A percentile compares a stretch with the other conserved stretches of the same genome.
Evolutionary conservation across 2,797 vertebrate genomes (phyloP).

Genomic region (Astyanax mexicanus): DNA sequence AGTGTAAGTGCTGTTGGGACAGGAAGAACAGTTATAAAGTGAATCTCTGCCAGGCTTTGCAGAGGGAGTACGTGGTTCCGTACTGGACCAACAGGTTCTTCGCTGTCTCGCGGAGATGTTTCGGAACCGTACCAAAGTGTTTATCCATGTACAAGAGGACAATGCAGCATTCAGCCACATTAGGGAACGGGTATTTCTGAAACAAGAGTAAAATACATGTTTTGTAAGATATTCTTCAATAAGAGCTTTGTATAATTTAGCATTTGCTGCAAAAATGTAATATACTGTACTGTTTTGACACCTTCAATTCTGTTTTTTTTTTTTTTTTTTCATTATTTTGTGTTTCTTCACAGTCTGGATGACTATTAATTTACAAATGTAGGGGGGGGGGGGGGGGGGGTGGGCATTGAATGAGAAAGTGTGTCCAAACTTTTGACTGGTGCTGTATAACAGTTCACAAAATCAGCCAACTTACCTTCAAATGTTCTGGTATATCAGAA

Average conservation of each 20-base stretch:
- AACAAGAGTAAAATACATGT: slow-evolving; percentile 14
- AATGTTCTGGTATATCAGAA: slow-evolving; percentile 78
- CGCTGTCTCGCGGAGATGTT: slow-evolving; percentile 70
- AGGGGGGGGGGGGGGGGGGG: no score
- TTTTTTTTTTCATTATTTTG: no score
- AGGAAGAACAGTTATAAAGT: slow-evolving; percentile 23
- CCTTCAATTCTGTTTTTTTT: no score
- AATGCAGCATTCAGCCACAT: slow-evolving; percentile 91
- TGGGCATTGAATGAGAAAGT: no score
- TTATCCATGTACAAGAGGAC: slow-evolving; percentile 80
- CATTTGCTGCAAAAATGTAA: no score
- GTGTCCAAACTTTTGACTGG: no score
- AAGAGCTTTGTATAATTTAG: not conserved
- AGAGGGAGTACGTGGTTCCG: slow-evolving; percentile 20
- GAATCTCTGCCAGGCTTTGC: slow-evolving; percentile 62
- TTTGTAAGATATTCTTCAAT: not conserved
- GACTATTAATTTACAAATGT: no score
- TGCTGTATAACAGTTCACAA: not conserved
- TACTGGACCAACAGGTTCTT: slow-evolving; percentile 79
- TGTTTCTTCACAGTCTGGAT: no score
- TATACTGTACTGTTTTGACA: no score
- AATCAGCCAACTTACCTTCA: slow-evolving; percentile 82
- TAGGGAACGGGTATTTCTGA: slow-evolving; percentile 86
- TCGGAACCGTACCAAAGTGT: slow-evolving; percentile 61
- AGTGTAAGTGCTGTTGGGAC: slow-evolving; percentile 17